Percentiles rank a stretch among this genome's conserved stretches.
These are phyloP conservation scores for Notiomystis cincta DNA, from an alignment of 2,113 vertebrate genomes.

Conservation along the genomic window DNA sequence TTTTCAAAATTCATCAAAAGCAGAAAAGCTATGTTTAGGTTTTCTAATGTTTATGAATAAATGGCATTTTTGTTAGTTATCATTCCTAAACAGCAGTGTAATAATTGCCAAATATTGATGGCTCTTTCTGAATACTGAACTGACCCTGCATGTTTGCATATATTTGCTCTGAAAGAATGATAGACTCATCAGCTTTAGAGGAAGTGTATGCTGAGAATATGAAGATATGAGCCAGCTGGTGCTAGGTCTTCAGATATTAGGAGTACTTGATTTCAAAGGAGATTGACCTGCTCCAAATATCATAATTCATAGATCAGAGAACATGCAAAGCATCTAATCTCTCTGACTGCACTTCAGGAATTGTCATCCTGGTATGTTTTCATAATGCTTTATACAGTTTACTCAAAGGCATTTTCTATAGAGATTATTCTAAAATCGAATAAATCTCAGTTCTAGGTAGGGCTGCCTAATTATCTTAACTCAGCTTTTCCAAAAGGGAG, in stretches of 20 bases:
- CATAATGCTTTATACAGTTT: background rate
- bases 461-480: background rate
- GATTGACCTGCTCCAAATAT: background rate
- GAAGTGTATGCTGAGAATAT: background rate
- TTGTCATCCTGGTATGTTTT: background rate
- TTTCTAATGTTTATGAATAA: conserved; percentile 2
- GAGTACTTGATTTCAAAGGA: background rate
- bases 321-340: background rate
- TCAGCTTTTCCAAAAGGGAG: background rate
- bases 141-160: background rate
- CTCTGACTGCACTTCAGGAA: background rate
- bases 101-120: background rate
- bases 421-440: background rate
- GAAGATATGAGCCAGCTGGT: background rate
- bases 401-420: background rate
- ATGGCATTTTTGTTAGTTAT: background rate
- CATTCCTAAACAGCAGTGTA: background rate
- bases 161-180: background rate
- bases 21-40: background rate
- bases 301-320: background rate
- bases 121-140: background rate
- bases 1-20: conserved; percentile 7
- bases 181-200: background rate
- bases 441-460: background rate
- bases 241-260: background rate